A percentile compares a stretch with the other conserved stretches of the same genome.
Evolutionary conservation across 2,888 invertebrate genomes (phyloP).

Genomic region (Palloptera scutellata): DNA sequence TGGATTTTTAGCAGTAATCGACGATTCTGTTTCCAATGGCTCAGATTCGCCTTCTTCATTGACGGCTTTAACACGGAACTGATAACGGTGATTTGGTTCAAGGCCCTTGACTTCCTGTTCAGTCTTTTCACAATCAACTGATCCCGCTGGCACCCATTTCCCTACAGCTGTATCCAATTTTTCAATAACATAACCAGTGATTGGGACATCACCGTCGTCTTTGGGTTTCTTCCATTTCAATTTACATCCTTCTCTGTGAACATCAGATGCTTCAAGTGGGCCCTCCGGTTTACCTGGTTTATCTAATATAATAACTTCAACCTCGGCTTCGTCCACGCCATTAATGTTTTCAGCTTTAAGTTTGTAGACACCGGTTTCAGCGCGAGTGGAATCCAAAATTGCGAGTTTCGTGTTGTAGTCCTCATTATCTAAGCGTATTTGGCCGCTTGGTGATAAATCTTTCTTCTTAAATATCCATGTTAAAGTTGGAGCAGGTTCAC

Average conservation of each 20-base stretch:
- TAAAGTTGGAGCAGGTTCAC: slow-evolving; percentile 94
- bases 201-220: slow-evolving; percentile 93
- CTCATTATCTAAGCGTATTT: slow-evolving; percentile 83
- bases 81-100: slow-evolving; percentile 94
- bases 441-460: slow-evolving; percentile 73
- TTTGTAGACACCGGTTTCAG: slow-evolving; percentile 89
- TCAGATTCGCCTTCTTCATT: slow-evolving; percentile 98
- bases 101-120: slow-evolving; percentile 85
- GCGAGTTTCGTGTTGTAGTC: slow-evolving; percentile 90
- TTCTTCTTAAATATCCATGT: slow-evolving; percentile 73
- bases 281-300: slow-evolving; percentile 72
- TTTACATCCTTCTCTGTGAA: slow-evolving; percentile 93
- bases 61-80: slow-evolving; percentile 96
- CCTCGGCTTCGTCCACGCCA: slow-evolving; percentile 91
- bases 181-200: slow-evolving; percentile 91
- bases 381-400: slow-evolving; percentile 81
- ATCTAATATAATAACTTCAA: slow-evolving; percentile 88
- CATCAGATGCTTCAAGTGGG: slow-evolving; percentile 87
- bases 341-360: slow-evolving; percentile 92
- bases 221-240: slow-evolving; percentile 94
- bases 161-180: slow-evolving; percentile 92
- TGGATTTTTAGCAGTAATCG: slow-evolving; percentile 96
- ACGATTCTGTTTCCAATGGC: slow-evolving; percentile 87
- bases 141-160: slow-evolving; percentile 87
- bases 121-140: slow-evolving; percentile 81